A percentile compares a stretch with the other conserved stretches of the same genome.
Evolutionary conservation across 1,140 invertebrate genomes (phyloP).

Genomic region (Dendroctonus ponderosae): DNA sequence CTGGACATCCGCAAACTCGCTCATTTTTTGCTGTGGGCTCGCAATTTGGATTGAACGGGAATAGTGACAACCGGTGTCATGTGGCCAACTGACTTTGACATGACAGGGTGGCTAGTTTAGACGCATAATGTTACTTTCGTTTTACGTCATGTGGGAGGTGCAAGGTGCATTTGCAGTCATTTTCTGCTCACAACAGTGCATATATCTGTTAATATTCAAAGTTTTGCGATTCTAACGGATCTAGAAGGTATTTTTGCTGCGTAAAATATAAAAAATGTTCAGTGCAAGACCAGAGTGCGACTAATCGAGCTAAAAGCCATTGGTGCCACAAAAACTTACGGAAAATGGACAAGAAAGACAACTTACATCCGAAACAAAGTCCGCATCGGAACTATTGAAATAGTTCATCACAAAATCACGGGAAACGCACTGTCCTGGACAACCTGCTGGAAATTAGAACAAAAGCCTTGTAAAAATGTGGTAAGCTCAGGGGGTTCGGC

Average conservation of each 20-base stretch:
- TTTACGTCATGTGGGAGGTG: no score
- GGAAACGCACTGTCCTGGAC: no score
- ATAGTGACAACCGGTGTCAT: no score
- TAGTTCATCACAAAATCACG: conserved; percentile 22
- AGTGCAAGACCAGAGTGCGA: neutral
- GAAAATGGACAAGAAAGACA: neutral
- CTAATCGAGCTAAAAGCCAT: no score
- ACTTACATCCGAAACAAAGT: conserved; percentile 24
- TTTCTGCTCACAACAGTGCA: neutral
- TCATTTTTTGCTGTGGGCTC: neutral
- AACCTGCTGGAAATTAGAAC: no score
- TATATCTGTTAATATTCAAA: neutral
- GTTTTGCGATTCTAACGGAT: neutral
- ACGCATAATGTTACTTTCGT: no score
- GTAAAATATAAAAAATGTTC: neutral
- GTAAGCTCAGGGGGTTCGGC: no score
- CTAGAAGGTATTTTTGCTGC: neutral
- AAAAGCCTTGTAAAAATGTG: no score
- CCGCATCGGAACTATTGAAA: conserved; percentile 13
- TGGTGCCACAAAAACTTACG: no score
- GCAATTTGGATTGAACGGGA: no score
- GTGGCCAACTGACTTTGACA: no score
- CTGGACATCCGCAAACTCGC: neutral
- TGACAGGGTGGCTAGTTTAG: no score
- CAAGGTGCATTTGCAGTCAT: neutral